Evolutionary conservation across 2,888 invertebrate species (phyloP).

Genomic region (Ormyrus labotus): DNA sequence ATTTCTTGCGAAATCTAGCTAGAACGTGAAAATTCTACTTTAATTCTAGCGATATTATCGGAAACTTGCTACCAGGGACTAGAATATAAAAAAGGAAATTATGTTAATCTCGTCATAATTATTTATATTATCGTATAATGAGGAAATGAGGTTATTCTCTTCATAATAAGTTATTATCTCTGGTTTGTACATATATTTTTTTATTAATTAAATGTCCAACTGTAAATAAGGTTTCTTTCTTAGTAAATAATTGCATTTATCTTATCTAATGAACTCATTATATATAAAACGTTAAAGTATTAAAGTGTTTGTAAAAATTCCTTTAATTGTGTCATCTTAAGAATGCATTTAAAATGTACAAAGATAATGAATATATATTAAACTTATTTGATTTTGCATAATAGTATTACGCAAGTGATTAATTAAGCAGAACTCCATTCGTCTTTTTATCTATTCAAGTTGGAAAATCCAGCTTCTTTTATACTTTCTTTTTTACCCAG

Average conservation of each 20-base stretch:
- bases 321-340: neutral
- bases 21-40: too few relatives aligned
- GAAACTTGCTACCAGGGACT: too few relatives aligned
- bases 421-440: neutral
- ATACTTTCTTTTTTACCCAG: conserved; percentile 4
- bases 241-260: conserved; percentile 24
- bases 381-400: neutral
- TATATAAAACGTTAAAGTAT: neutral
- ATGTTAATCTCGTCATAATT: conserved; percentile 1
- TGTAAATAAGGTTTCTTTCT: neutral
- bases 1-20: too few relatives aligned
- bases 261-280: conserved; percentile 6
- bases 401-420: conserved; percentile 13
- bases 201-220: conserved; percentile 4
- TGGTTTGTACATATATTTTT: neutral
- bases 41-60: too few relatives aligned
- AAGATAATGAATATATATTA: neutral
- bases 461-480: neutral
- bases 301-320: neutral
- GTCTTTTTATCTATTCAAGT: conserved; percentile 10
- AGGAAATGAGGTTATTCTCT: neutral
- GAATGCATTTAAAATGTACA: neutral
- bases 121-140: neutral
- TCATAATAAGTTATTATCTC: neutral
- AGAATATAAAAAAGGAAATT: conserved; percentile 16